Percentiles rank a stretch among this genome's conserved stretches.
phyloP scores from a whole-genome alignment of 92 coral and sea anemone species.

The Siderastrea radians region DNA sequence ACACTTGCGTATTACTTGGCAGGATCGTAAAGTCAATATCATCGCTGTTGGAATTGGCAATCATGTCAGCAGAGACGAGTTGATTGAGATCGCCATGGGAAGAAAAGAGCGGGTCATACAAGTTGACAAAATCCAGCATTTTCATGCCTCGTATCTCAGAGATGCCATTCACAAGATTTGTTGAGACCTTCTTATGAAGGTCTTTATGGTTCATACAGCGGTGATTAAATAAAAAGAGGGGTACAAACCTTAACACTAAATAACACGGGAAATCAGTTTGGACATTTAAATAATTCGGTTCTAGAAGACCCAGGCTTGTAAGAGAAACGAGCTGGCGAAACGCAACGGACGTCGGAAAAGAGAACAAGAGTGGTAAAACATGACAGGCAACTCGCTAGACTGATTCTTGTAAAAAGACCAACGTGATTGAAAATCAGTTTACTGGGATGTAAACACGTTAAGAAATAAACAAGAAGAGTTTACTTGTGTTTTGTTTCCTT shows the following conservation, averaged over 20 bases:
- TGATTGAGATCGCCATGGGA: constrained; percentile 49
- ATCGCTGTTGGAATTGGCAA: constrained; percentile 61
- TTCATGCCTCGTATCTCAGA: neutral
- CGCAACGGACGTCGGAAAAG: neutral
- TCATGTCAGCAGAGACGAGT: constrained; percentile 17
- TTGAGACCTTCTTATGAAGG: neutral
- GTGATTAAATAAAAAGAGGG: no score
- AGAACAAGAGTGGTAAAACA: no score
- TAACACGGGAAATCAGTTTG: no score
- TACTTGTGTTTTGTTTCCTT: neutral
- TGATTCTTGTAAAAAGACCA: neutral
- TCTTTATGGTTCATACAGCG: no score
- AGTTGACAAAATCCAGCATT: neutral
- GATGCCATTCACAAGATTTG: constrained; percentile 9
- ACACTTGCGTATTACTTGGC: neutral
- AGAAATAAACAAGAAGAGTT: neutral
- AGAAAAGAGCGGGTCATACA: constrained; percentile 18
- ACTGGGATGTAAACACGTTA: neutral
- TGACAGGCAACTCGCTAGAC: neutral
- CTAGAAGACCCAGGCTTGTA: neutral
- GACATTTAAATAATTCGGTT: no score
- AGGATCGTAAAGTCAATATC: constrained; percentile 44
- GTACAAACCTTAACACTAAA: no score
- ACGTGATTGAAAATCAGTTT: neutral
- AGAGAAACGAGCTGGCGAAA: neutral